Conservation (phyloP, 1,140 invertebrate genomes). For the Hylyphantes graminicola region DNA sequence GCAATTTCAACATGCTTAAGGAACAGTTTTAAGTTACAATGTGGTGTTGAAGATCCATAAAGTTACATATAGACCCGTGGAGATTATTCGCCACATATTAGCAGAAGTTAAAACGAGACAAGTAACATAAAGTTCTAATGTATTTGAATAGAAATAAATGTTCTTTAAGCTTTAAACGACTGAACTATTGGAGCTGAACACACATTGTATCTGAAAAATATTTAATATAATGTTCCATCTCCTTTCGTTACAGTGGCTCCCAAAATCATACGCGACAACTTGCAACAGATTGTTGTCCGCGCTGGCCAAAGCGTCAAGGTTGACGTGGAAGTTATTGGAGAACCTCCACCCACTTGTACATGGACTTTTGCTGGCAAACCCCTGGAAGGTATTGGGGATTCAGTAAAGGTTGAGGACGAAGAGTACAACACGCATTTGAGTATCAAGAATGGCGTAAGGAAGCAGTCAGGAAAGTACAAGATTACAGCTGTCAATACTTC, state of each 20-base stretch:
- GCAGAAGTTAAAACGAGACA: too few relatives aligned
- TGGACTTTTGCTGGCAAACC: conserved; percentile 85
- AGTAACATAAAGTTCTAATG: too few relatives aligned
- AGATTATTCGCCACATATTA: too few relatives aligned
- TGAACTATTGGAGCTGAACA: too few relatives aligned
- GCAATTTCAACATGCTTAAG: too few relatives aligned
- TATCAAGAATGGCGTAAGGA: conserved; percentile 81
- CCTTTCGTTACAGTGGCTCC: conserved; percentile 80
- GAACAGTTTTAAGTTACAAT: too few relatives aligned
- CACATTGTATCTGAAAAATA: too few relatives aligned
- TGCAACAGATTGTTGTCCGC: conserved; percentile 87
- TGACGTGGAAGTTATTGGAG: conserved; percentile 93
- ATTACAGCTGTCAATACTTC: conserved; percentile 91
- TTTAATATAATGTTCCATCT: background rate
- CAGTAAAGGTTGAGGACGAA: conserved; percentile 82
- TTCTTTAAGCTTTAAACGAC: too few relatives aligned
- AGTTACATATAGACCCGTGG: too few relatives aligned
- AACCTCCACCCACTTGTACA: conserved; percentile 90
- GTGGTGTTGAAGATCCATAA: too few relatives aligned
- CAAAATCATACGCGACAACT: conserved; percentile 89
- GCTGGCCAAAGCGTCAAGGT: conserved; percentile 91
- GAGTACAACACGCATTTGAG: conserved; percentile 92
- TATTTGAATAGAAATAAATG: too few relatives aligned
- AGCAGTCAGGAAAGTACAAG: conserved; percentile 90
- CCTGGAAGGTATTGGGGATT: conserved; percentile 72